Conservation (phyloP, 2,888 invertebrate genomes). For the Ophion obscuratus region DNA sequence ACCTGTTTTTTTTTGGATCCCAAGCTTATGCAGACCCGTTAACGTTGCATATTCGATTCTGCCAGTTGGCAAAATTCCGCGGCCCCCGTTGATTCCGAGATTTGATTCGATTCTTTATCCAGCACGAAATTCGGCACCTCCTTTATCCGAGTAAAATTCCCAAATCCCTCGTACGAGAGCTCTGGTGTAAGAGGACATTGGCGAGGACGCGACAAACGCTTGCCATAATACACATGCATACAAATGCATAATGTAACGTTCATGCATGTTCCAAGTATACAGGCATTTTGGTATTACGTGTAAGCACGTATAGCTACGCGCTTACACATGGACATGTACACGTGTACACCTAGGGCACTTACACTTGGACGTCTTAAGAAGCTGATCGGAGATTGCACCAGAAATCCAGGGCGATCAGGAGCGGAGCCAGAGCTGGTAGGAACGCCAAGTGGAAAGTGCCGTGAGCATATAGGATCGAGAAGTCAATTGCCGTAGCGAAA, state of each 20-base stretch:
- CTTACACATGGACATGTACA: slow-evolving; percentile 17
- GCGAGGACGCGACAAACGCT: slow-evolving; percentile 51
- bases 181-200: slow-evolving; percentile 32
- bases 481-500: slow-evolving; percentile 74
- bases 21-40: background rate
- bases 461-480: slow-evolving; percentile 38
- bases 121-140: slow-evolving; percentile 21
- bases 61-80: slow-evolving; percentile 33
- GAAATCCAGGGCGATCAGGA: slow-evolving; percentile 40
- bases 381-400: slow-evolving; percentile 75
- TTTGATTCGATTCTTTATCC: slow-evolving; percentile 7
- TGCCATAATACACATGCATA: slow-evolving; percentile 23
- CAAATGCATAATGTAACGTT: background rate
- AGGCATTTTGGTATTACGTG: slow-evolving; percentile 11
- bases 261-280: background rate
- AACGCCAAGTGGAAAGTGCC: slow-evolving; percentile 42
- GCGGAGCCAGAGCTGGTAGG: slow-evolving; percentile 41
- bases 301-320: background rate
- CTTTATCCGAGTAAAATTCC: slow-evolving; percentile 12
- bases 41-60: background rate
- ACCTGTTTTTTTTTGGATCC: background rate
- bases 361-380: slow-evolving; percentile 66
- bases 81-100: slow-evolving; percentile 27
- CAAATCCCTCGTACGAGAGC: slow-evolving; percentile 25
- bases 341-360: background rate